Evolutionary conservation across 2,888 invertebrate species (phyloP).

Genomic region (Euzophera pinguis): DNA sequence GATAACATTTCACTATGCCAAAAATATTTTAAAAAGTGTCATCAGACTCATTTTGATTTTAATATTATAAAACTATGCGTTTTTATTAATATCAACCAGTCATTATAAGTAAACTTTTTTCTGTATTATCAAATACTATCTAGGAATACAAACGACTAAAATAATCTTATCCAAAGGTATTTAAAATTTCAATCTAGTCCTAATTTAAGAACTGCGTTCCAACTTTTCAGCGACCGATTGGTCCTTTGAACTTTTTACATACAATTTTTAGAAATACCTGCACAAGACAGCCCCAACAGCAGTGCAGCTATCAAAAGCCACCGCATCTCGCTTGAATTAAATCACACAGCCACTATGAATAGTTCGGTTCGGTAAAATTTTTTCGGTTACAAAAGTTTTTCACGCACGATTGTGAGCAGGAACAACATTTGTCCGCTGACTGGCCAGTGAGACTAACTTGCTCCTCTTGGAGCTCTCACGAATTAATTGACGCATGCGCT

Average conservation of each 20-base stretch:
- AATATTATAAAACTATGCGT: no score
- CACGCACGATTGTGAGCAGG: background rate
- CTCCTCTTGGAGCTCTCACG: background rate
- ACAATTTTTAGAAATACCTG: background rate
- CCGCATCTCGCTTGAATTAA: background rate
- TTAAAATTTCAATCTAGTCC: background rate
- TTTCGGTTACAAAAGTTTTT: background rate
- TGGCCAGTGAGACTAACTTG: background rate
- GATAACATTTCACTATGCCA: no score
- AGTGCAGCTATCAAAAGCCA: background rate
- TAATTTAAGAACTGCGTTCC: no score
- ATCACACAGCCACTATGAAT: background rate
- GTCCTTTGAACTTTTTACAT: no score
- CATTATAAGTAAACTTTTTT: no score
- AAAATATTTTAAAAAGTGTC: no score
- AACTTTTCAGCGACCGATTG: no score
- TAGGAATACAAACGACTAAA: no score
- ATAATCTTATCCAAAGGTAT: no score
- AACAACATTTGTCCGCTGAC: background rate
- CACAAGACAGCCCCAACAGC: background rate
- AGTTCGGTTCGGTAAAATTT: background rate
- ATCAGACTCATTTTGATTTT: no score
- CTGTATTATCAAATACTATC: no score
- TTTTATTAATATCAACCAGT: no score
- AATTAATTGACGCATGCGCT: slow-evolving; percentile 1